Percentiles rank a stretch among this genome's conserved stretches.
These are phyloP conservation scores for Andrena cerasifolii DNA, from an alignment of 1,140 invertebrate genomes.

Conservation along the genomic window DNA sequence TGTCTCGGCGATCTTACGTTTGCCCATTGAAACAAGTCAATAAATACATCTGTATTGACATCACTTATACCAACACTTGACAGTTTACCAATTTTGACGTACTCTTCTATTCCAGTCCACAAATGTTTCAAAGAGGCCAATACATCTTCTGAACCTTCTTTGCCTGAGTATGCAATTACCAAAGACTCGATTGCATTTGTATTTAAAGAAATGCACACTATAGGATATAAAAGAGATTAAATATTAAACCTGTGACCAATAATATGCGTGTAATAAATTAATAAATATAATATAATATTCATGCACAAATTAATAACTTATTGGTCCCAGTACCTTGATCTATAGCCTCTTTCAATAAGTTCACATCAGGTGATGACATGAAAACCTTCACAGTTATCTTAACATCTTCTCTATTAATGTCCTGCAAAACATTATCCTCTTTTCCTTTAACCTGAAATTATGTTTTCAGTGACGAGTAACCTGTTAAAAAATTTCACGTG, in stretches of 20 bases:
- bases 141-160: conserved; percentile 79
- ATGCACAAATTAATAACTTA: conserved; percentile 25
- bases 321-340: conserved; percentile 75
- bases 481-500: not conserved
- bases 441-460: conserved; percentile 68
- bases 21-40: conserved; percentile 90
- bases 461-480: conserved; percentile 29
- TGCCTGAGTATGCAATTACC: conserved; percentile 87
- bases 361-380: conserved; percentile 78
- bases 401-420: conserved; percentile 82
- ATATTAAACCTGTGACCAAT: not conserved
- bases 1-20: conserved; percentile 80
- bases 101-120: conserved; percentile 89
- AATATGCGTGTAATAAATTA: conserved; percentile 40
- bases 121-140: conserved; percentile 86
- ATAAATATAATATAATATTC: conserved; percentile 36
- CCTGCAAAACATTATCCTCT: conserved; percentile 67
- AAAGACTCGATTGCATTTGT: conserved; percentile 88
- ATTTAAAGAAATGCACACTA: conserved; percentile 86
- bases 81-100: conserved; percentile 86
- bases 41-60: conserved; percentile 91
- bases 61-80: conserved; percentile 93
- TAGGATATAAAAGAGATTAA: conserved; percentile 77
- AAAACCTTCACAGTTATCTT: conserved; percentile 85
- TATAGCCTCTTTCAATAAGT: conserved; percentile 80